A percentile compares a stretch with the other conserved stretches of the same genome.
Conservation (phyloP, 2,797 vertebrate genomes). For the Parambassis ranga region DNA sequence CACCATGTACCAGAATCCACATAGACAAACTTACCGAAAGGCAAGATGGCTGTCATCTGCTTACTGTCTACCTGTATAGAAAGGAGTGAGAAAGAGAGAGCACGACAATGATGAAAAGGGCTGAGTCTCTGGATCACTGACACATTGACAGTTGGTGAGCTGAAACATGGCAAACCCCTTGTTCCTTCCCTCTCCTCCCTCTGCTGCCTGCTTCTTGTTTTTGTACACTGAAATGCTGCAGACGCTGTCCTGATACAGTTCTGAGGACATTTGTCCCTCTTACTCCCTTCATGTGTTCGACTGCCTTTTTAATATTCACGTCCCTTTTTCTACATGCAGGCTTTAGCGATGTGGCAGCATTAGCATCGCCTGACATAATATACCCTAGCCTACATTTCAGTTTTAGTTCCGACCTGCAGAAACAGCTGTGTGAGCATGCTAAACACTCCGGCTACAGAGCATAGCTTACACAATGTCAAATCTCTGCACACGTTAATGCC, state of each 20-base stretch:
- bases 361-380: not conserved
- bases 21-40: not conserved
- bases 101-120: constrained; percentile 17
- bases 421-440: constrained; percentile 47
- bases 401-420: constrained; percentile 33
- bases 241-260: constrained; percentile 3
- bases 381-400: constrained; percentile 1
- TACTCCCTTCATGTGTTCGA: too few species aligned
- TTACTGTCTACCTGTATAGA: constrained; percentile 8
- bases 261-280: not conserved
- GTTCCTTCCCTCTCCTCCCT: constrained; percentile 14
- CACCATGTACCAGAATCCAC: not conserved
- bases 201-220: not conserved
- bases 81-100: not conserved
- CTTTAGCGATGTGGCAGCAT: not conserved
- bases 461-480: constrained; percentile 52
- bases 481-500: constrained; percentile 46
- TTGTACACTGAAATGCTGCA: constrained; percentile 15
- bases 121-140: constrained; percentile 30
- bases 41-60: not conserved
- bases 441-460: constrained; percentile 14
- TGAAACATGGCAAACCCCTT: constrained; percentile 39
- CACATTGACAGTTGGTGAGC: constrained; percentile 49
- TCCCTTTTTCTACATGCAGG: not conserved
- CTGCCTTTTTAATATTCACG: too few species aligned